Base-by-base conservation (phyloP, 2,113 vertebrate genomes). In the Corvus moneduloides region DNA sequence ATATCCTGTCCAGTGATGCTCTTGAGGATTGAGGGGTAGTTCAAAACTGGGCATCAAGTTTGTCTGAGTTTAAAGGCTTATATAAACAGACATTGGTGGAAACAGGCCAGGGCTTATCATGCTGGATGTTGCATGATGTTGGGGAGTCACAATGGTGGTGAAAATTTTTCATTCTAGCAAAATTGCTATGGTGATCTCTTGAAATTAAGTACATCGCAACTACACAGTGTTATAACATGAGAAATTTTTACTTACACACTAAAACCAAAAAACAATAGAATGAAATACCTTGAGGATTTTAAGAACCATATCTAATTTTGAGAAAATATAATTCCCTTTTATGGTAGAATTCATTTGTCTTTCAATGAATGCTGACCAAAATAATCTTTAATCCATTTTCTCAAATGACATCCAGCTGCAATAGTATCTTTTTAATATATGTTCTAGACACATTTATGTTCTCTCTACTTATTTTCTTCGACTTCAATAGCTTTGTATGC, bases 81-180 rank as follows among this genome's bases (percentile, higher is more conserved):
- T 10, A 8, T n/a, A 52, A 84, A 52, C 10, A 72, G 48, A 43
- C 15, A 10, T 2, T 63, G 24, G 24, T 87, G 41, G 63, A 76
- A 91, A 87, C 21, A 35, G 20, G 22, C 33, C 72, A 68, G 27
- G 21, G 17, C 15, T 74, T 52, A n/a, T 71, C 41, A 44, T 28
- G 58, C 39, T 82, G 64, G 24, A 32, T 94, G 28, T 75, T 90
- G n/a, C 58, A 94, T 87, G 74, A 86, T 74, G 54, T 76, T 94
- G 69, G 44, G 83, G 61, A 94, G 55, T 90, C 49, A 1, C 10
- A 51, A 16, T 80, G 80, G 21, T 33, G 61, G 58, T 92, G 85
- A 89, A 89, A 90, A 95, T 14, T 67, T 96, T 83, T 91, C 5
- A 7, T 95, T 93, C 51, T 59, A 89, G 61, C 68, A 91, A 96